Evolutionary conservation across 2,888 invertebrate genomes (phyloP).

Genomic region (Brachypalpus laphriformis): DNA sequence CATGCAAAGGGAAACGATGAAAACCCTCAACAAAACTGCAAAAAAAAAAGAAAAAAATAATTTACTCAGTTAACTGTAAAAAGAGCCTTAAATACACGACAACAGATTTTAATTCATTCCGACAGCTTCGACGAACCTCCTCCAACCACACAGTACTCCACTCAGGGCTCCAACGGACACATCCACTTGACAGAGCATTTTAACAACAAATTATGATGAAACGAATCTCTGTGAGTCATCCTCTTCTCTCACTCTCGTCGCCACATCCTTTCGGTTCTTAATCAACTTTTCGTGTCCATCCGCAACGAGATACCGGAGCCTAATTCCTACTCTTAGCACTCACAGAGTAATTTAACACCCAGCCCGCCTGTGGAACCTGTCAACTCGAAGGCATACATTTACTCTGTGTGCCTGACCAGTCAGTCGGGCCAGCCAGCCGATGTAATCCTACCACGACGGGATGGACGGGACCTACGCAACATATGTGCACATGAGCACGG

Average conservation of each 20-base stretch:
- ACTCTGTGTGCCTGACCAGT: constrained; percentile 23
- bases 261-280: constrained; percentile 52
- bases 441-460: constrained; percentile 49
- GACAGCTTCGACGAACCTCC: constrained; percentile 70
- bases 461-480: constrained; percentile 63
- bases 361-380: constrained; percentile 58
- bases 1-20: constrained; percentile 35
- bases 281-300: constrained; percentile 20
- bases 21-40: not conserved
- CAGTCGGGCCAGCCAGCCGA: constrained; percentile 27
- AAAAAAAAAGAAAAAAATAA: not conserved
- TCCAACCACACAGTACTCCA: not conserved
- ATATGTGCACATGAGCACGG: constrained; percentile 24
- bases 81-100: constrained; percentile 64
- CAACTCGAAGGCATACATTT: constrained; percentile 57
- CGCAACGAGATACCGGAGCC: constrained; percentile 44
- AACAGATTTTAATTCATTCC: constrained; percentile 72
- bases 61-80: constrained; percentile 66
- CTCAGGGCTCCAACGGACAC: not conserved
- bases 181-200: constrained; percentile 63
- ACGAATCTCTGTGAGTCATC: constrained; percentile 70
- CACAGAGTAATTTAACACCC: constrained; percentile 69
- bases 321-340: constrained; percentile 65
- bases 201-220: constrained; percentile 73
- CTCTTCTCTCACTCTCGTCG: constrained; percentile 18